Percentiles rank a stretch among this genome's conserved stretches.
Evolutionary conservation across 2,113 vertebrate species (phyloP).

Genomic region (Chaetodon auriga): DNA sequence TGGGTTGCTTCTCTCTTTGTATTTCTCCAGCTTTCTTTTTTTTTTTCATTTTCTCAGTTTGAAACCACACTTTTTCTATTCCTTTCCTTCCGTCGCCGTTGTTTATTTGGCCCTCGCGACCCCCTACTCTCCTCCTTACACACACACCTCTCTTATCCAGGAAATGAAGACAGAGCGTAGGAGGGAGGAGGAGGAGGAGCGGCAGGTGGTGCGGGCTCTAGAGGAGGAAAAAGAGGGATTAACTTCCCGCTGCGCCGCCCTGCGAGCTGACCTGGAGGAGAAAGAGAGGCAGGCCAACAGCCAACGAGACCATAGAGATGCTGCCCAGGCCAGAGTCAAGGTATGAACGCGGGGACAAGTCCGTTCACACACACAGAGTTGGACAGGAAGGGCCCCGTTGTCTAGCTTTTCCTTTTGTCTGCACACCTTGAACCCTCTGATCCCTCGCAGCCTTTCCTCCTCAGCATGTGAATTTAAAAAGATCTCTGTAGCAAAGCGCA

Average conservation of each 20-base stretch:
- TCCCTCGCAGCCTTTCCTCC: slow-evolving; percentile 41
- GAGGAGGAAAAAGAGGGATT: slow-evolving; percentile 91
- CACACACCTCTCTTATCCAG: slow-evolving; percentile 77
- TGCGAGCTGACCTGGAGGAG: slow-evolving; percentile 93
- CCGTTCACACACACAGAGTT: slow-evolving; percentile 36
- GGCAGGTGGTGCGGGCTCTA: slow-evolving; percentile 87
- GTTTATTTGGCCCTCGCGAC: slow-evolving; percentile 76
- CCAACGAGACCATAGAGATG: slow-evolving; percentile 87
- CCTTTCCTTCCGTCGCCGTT: slow-evolving; percentile 81
- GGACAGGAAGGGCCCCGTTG: slow-evolving; percentile 3
- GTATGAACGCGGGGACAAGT: slow-evolving; percentile 79
- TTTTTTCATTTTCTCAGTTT: slow-evolving; percentile 62
- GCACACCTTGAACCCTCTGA: slow-evolving; percentile 65
- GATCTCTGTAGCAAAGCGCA: slow-evolving; percentile 51
- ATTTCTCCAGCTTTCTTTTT: slow-evolving; percentile 70
- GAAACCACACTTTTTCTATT: slow-evolving; percentile 65
- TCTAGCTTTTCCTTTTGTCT: slow-evolving; percentile 48
- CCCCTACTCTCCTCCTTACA: slow-evolving; percentile 45
- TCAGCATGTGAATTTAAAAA: slow-evolving; percentile 64
- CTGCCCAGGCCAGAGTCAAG: slow-evolving; percentile 89
- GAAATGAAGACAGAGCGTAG: slow-evolving; percentile 87
- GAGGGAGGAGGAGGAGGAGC: slow-evolving; percentile 90
- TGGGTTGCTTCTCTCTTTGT: slow-evolving; percentile 60
- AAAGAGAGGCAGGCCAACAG: slow-evolving; percentile 87
- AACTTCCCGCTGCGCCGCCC: slow-evolving; percentile 87